These are phyloP conservation scores for Julus scanicus DNA, from an alignment of 2,888 invertebrate species.

Conservation along the genomic window DNA sequence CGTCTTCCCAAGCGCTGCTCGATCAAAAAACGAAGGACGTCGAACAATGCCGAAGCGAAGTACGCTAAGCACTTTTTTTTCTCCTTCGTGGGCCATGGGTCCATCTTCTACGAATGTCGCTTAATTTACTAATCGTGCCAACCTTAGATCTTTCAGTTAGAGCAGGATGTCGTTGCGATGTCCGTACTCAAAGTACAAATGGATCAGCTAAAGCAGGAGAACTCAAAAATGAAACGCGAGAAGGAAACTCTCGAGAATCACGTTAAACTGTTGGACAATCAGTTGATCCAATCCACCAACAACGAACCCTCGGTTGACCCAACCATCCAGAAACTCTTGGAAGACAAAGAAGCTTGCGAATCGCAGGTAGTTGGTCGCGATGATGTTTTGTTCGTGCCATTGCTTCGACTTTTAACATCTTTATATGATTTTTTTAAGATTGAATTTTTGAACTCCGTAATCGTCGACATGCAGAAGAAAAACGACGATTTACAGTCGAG, in stretches of 20 bases:
- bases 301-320: background rate
- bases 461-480: constrained; percentile 94
- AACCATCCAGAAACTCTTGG: constrained; percentile 32
- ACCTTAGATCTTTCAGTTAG: background rate
- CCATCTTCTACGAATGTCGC: no score
- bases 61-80: background rate
- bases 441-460: constrained; percentile 94
- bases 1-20: background rate
- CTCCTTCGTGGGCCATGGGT: no score
- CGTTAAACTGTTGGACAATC: constrained; percentile 12
- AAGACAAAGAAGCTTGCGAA: constrained; percentile 56
- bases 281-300: background rate
- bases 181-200: constrained; percentile 1
- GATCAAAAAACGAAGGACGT: constrained; percentile 50
- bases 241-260: constrained; percentile 51
- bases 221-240: constrained; percentile 55
- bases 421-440: no score
- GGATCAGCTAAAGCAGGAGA: constrained; percentile 58
- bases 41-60: constrained; percentile 47
- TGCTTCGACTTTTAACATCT: no score
- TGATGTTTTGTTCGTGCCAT: background rate
- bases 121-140: background rate
- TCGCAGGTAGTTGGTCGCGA: constrained; percentile 56
- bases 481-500: constrained; percentile 84
- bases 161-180: background rate